Evolutionary conservation across 2,797 vertebrate species (phyloP).

Genomic region (Sebastes reedi): DNA sequence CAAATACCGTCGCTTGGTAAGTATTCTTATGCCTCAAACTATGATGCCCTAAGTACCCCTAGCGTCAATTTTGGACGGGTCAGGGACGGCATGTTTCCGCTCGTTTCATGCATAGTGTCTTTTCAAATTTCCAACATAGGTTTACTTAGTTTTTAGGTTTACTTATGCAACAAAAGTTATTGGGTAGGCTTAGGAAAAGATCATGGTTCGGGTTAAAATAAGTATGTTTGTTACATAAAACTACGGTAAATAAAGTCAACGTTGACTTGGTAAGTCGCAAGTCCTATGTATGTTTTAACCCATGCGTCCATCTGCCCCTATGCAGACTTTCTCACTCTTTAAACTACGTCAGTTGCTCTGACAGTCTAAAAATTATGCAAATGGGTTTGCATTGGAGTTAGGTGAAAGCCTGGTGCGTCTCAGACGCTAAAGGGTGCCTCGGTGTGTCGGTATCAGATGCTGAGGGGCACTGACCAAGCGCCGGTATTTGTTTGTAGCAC

Average conservation of each 20-base stretch:
- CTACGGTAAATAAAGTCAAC: neutral
- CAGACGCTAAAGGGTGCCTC: neutral
- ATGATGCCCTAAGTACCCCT: no score
- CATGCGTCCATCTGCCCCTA: neutral
- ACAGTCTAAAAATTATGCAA: no score
- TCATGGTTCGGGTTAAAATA: neutral
- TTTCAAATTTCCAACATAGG: no score
- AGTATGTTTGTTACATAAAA: neutral
- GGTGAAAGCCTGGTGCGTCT: neutral
- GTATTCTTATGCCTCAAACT: no score
- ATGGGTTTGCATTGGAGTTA: no score
- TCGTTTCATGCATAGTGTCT: no score
- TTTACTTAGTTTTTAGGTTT: no score
- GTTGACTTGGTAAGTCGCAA: neutral
- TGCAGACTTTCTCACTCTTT: neutral
- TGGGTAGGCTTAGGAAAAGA: neutral
- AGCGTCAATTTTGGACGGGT: no score
- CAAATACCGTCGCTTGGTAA: no score
- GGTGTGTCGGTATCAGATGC: neutral
- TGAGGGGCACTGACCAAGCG: neutral
- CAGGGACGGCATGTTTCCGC: no score
- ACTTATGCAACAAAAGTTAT: neutral
- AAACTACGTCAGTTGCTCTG: neutral
- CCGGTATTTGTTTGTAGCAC: neutral
- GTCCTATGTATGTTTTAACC: no score